Evolutionary conservation across 2,113 vertebrate species (phyloP), one percentile per base, ranked within the genome.

Genomic region (Triplophysa dalaica): DNA sequence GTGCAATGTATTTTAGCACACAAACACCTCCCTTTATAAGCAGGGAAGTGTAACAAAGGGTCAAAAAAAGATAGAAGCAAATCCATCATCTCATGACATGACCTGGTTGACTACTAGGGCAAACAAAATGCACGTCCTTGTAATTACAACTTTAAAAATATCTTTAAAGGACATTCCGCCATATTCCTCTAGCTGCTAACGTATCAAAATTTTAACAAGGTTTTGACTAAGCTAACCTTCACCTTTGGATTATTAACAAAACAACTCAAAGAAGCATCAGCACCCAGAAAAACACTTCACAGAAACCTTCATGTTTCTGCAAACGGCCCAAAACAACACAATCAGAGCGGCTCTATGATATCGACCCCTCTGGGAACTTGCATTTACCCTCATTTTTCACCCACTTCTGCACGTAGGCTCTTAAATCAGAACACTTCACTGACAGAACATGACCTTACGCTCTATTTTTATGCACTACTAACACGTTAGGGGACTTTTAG

Each of bases 371-470:
- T 11, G 26, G 61, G 62, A 77, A 65, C 62, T 54, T 11, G 3
- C 24, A 60, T 50, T 75, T 75, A 45, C 9, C 38, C 60, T 50
- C 64, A 11, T 33, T 76, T 76, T 52, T 26, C 73, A 50, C 58
- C 60, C 73, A 26, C 58, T 63, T 65, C 75, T 77, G 75, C 75
- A 77, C 62, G 75, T 77, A 77, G 61, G 62, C 75, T 77, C 24
- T 7, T 21, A 19, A 64, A 65, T 65, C 43, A 16, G 45, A 77
- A 65, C 75, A 65, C 45, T 54, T 52, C 24, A 65, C 17, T 77
- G 17, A 54, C 12, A 38, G 75, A 33, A 33, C 12, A 65, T 12
- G 62, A 77, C 75, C 75, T 38, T 2, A 21, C 38, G 26, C 75
- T 54, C 24, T 66, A 54, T 77, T 77, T 77, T 48, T 52, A 54